Evolutionary conservation across 2,888 invertebrate genomes (phyloP), one percentile per base, ranked within the genome.

Genomic region (Sylvicola fuscatus): DNA sequence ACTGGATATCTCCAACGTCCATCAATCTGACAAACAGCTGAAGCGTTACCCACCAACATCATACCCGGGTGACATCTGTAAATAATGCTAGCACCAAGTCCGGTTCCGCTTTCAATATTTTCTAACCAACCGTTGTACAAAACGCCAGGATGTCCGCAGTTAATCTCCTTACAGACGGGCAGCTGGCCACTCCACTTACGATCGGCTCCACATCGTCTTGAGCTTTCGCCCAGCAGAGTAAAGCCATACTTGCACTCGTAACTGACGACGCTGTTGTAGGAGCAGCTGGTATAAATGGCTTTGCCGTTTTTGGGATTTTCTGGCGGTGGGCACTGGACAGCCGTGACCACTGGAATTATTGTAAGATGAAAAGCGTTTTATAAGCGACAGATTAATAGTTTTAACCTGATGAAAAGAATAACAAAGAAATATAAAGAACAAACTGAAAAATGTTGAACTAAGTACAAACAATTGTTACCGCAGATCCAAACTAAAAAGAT

Each of bases 241-340:
- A 80, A 95, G 8, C 93, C 93, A 50, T 89, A 84, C 50, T 84
- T 81, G 65, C 98, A 98, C 52, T 89, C 87, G 61, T 97, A 97
- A 34, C 82, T 81, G 14, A 95, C 89, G 40, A 89, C 79, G 1
- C 93, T 87, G 56, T 95, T 92, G 68, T 90, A 97, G 2, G 87
- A 84, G 51, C 84, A 75, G 30, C 90, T 86, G 0, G 84, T 83
- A 59, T 83, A 93, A 43, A 89, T 76, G 37, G 92, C 90, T 49
- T 82, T 83, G 32, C 97, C 97, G 56, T 92, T 82, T 34, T 76
- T 69, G 1, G 95, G 95, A 50, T 86, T 82, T 46, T 86, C 82
- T 1, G 97, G 90, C 31, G 80, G 73, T 27, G 83, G 75, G 56
- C 97, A 98, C 62, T 90, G 82, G 46, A 93, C 92, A 48, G 95